Conservation (phyloP, 2,888 invertebrate genomes). For the Helicoverpa assulta region DNA sequence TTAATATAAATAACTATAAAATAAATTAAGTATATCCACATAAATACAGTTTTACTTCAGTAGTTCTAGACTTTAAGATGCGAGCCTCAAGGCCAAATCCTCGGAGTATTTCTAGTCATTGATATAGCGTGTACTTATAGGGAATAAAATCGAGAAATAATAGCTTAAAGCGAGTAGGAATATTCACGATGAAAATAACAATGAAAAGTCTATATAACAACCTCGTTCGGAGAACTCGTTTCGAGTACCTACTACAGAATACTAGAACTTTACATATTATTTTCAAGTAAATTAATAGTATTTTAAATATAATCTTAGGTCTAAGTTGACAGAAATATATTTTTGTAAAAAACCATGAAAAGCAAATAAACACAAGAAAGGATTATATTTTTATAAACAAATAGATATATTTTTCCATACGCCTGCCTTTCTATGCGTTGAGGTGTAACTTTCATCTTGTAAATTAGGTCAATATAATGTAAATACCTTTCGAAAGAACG, state of each 20-base stretch:
- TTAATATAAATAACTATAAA: not conserved
- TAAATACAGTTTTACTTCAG: conserved; percentile 6
- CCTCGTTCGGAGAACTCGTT: not conserved
- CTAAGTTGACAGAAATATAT: conserved; percentile 53
- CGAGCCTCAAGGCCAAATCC: conserved; percentile 3
- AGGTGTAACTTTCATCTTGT: conserved; percentile 36
- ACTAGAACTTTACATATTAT: conserved; percentile 23
- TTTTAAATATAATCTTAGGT: not conserved
- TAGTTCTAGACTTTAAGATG: conserved; percentile 16
- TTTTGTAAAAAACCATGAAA: conserved; percentile 64
- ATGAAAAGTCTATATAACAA: conserved; percentile 9
- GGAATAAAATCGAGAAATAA: conserved; percentile 25
- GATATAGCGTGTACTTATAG: conserved; percentile 72
- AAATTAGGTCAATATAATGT: conserved; percentile 5
- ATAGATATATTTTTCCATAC: conserved; percentile 59
- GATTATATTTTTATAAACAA: conserved; percentile 55
- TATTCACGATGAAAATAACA: conserved; percentile 46
- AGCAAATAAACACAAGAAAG: conserved; percentile 55
- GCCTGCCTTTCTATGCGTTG: conserved; percentile 3
- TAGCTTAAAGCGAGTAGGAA: conserved; percentile 7
- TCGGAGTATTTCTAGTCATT: conserved; percentile 72
- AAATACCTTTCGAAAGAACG: conserved; percentile 16
- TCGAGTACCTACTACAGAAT: not conserved
- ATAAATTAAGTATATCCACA: not conserved
- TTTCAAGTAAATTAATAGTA: conserved; percentile 27